Base-by-base conservation (phyloP, 2,797 vertebrate genomes). In the Siniperca scherzeri region DNA sequence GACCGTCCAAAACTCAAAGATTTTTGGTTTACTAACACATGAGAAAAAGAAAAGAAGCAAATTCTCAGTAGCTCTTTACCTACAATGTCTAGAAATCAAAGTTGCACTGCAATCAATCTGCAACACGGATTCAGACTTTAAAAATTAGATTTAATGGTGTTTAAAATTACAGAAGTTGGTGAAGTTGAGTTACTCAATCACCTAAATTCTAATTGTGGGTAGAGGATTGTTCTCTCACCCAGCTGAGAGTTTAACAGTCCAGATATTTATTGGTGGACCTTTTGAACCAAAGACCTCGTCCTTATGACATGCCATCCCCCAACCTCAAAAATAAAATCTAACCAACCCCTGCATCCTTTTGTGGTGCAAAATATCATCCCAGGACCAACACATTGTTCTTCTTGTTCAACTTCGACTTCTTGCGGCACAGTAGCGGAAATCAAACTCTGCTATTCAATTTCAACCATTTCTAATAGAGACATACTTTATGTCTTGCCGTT, bases 381-480 rank as follows among this genome's bases (percentile, higher is more conserved):
- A 60, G 4, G 59, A 56, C 64, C 62, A 69, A 50, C 61, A 71
- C 44, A 71, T 53, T 91, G 52, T 83, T 78, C 67, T 57, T 62
- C 38, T 8, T 1, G 6, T 7, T 30, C 17, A 66, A 80, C 59
- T 68, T 46, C 33, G 50, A 76, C 62, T 70, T 77, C 48, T 5
- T 75, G 42, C 17, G 25, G 57, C 33, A 61, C 0, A 0, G 44
- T 33, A 73, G 22, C 44, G 4, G 57, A 77, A 80, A 78, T 40
- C 61, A 70, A 81, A 48, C 44, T 38, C 17, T 68, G 60, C 44
- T 64, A 70, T 77, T 86, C 10, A 60, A 25, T 85, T 83, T 68
- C 53, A 86, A 83, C 65, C 76, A 88, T 77, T 75, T 83, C 48
- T 78, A 82, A 82, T 57, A 71, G 55, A 85, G 59, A 78, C 50